These are phyloP conservation scores for Iguana delicatissima DNA, from an alignment of 2,797 vertebrate species.

Conservation along the genomic window DNA sequence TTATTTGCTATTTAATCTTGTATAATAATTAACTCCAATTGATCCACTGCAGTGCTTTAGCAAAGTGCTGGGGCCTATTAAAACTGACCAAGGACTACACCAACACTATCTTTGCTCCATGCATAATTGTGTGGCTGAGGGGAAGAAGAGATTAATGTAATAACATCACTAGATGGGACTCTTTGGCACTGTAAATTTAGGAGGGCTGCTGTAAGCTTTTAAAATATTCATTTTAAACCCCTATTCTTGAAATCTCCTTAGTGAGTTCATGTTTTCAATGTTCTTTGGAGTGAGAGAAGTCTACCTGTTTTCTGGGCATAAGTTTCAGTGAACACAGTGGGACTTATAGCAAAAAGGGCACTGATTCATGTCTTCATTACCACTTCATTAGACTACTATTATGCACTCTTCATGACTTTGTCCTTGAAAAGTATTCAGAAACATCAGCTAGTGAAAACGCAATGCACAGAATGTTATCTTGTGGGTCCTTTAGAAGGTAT, in stretches of 20 bases:
- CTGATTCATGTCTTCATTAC: too few species aligned
- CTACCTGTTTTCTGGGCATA: conserved; percentile 54
- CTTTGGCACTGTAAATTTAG: conserved; percentile 66
- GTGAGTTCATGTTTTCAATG: conserved; percentile 57
- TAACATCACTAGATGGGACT: conserved; percentile 64
- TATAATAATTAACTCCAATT: conserved; percentile 80
- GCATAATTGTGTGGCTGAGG: conserved; percentile 67
- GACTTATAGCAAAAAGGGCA: too few species aligned
- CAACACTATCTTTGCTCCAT: conserved; percentile 75
- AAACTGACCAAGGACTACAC: conserved; percentile 71
- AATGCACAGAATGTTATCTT: too few species aligned
- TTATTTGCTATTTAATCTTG: conserved; percentile 77
- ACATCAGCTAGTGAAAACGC: too few species aligned
- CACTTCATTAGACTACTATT: too few species aligned
- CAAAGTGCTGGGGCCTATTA: conserved; percentile 75
- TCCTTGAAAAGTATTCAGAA: too few species aligned
- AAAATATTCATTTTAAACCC: conserved; percentile 65
- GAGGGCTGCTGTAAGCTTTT: conserved; percentile 41
- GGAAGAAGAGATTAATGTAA: conserved; percentile 68
- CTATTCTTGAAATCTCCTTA: conserved; percentile 53
- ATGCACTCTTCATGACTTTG: too few species aligned
- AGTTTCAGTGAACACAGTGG: background rate
- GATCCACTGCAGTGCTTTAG: conserved; percentile 77
- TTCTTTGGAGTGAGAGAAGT: conserved; percentile 41
- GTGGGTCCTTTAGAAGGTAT: too few species aligned